Evolutionary conservation across 2,797 vertebrate species (phyloP).

Genomic region (Nyctibius grandis): DNA sequence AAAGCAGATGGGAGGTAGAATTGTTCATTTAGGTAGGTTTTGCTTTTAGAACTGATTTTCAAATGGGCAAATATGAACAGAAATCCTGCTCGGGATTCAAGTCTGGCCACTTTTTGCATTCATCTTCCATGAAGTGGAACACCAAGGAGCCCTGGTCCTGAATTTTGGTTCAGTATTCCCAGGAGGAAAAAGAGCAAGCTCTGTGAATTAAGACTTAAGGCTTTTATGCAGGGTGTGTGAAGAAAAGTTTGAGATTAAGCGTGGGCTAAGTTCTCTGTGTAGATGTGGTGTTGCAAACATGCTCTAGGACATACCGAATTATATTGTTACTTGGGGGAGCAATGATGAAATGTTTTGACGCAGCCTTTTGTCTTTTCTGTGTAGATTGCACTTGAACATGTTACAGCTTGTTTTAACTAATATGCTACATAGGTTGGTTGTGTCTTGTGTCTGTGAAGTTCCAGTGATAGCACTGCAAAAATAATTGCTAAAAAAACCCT

Average conservation of each 20-base stretch:
- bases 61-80: background rate
- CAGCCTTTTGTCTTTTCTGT: slow-evolving; percentile 26
- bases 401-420: slow-evolving; percentile 15
- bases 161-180: background rate
- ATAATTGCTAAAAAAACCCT: background rate
- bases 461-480: background rate
- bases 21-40: background rate
- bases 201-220: background rate
- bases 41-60: background rate
- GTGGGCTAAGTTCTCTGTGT: background rate
- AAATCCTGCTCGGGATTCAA: slow-evolving; percentile 28
- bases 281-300: slow-evolving; percentile 38
- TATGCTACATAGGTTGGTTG: background rate
- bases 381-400: slow-evolving; percentile 13
- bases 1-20: background rate
- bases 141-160: background rate
- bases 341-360: slow-evolving; percentile 20
- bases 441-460: background rate
- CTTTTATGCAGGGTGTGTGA: slow-evolving; percentile 30
- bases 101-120: slow-evolving; percentile 24
- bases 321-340: background rate
- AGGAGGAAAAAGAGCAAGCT: slow-evolving; percentile 6
- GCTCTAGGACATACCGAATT: slow-evolving; percentile 23
- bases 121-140: background rate
- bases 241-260: slow-evolving; percentile 9